Evolutionary conservation across 2,113 vertebrate species (phyloP).

Genomic region (Vulpes vulpes): DNA sequence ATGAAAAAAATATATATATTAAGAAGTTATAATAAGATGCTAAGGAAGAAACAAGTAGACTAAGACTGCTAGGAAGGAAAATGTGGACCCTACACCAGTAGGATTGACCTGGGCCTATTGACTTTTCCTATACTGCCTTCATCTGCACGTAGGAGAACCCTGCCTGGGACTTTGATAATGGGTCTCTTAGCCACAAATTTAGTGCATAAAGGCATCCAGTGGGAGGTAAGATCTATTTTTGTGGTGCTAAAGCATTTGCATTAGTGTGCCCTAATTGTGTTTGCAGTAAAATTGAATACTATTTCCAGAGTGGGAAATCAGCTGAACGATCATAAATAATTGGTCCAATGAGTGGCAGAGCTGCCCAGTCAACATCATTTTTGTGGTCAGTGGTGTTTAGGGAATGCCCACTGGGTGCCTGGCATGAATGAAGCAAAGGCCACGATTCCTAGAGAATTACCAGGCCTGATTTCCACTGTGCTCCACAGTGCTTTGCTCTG

Average conservation of each 20-base stretch:
- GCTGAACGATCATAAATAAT: slow-evolving; percentile 65
- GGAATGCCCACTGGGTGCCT: slow-evolving; percentile 7
- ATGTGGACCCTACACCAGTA: neutral
- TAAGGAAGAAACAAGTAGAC: neutral
- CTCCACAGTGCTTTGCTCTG: slow-evolving; percentile 36
- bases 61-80: neutral
- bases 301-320: slow-evolving; percentile 71
- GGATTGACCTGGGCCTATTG: neutral
- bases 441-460: slow-evolving; percentile 47
- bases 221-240: slow-evolving; percentile 70
- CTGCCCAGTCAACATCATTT: slow-evolving; percentile 36
- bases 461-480: slow-evolving; percentile 2
- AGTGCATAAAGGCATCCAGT: slow-evolving; percentile 57
- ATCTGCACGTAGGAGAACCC: neutral
- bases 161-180: slow-evolving; percentile 41
- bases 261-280: slow-evolving; percentile 65
- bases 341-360: slow-evolving; percentile 59
- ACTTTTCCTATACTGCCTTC: slow-evolving; percentile 41
- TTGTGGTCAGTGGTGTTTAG: slow-evolving; percentile 53
- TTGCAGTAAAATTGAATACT: slow-evolving; percentile 73
- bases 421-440: slow-evolving; percentile 52
- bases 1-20: neutral
- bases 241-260: slow-evolving; percentile 52
- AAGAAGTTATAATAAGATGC: neutral
- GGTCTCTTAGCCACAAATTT: slow-evolving; percentile 59